Evolutionary conservation across 2,797 vertebrate genomes (phyloP), one percentile per base, ranked within the genome.

Genomic region (Garrulus glandarius): DNA sequence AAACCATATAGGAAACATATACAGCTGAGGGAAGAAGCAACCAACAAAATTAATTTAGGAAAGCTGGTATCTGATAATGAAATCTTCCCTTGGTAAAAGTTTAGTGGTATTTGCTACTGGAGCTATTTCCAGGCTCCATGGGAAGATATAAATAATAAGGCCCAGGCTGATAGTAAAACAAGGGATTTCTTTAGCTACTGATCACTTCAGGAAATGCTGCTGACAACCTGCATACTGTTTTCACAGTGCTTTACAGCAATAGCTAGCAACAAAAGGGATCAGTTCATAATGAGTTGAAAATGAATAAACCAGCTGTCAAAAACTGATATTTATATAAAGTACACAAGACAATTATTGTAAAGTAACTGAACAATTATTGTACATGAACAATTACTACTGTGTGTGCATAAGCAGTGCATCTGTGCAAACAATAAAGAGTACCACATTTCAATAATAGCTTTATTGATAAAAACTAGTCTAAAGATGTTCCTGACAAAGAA

Each of bases 381-480:
- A 36, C 26, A 39, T 24, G 26, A 89, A 44, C 29, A 53, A n/a
- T 76, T 92, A 61, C 24, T 64, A 30, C 34, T 56, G 10, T 53
- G 4, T 68, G 19, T 39, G 24, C 19, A 26, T 53, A 84, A 86
- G 27, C 26, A 85, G 71, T 84, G 15, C 5, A 7, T 34, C 46
- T 71, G 20, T 39, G 21, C 10, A 78, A 86, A 71, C 29, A 82
- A 41, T 41, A 46, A 69, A 57, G 10, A 49, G 30, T 32, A 72
- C 3, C 8, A 72, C 43, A 37, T 46, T 20, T 78, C 55, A 77
- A 15, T 41, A 88, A 60, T 15, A 71, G 5, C 18, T 74, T 95
- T 67, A 72, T 72, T 82, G 55, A 57, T 37, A 78, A 91, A 88
- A 92, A 78, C 29, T 43, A 78, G 24, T 56, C 61, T 44, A 46